Conservation (phyloP, 2,113 vertebrate species). For the Myotis yumanensis region DNA sequence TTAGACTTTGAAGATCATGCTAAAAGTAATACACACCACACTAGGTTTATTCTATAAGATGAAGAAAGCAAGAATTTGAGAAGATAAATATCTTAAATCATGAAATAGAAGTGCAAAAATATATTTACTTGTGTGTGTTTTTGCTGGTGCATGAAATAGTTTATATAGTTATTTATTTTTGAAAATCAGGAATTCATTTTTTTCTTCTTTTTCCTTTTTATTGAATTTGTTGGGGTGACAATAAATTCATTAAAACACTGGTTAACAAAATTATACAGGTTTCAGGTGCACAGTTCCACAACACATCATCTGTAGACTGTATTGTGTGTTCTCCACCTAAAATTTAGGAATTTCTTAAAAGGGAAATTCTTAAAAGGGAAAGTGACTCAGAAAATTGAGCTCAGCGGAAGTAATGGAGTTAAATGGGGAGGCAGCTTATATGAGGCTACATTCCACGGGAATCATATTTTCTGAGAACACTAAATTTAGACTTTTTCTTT, state of each 20-base stretch:
- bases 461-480: constrained; percentile 24
- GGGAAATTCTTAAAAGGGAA: background rate
- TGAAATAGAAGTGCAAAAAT: background rate
- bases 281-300: background rate
- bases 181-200: background rate
- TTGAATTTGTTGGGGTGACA: background rate
- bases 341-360: background rate
- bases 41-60: background rate
- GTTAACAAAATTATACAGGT: background rate
- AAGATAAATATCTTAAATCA: background rate
- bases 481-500: constrained; percentile 12
- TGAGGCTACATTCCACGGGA: background rate
- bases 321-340: background rate
- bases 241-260: background rate
- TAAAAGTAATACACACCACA: background rate
- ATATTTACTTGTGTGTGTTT: background rate
- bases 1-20: constrained; percentile 18
- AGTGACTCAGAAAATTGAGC: background rate
- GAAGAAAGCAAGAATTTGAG: background rate
- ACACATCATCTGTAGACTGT: background rate
- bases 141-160: constrained; percentile 10
- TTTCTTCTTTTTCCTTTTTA: background rate
- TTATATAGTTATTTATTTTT: background rate
- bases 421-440: background rate
- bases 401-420: background rate